Conservation (phyloP, 2,113 vertebrate species). For the Muntiacus muntjak region DNA sequence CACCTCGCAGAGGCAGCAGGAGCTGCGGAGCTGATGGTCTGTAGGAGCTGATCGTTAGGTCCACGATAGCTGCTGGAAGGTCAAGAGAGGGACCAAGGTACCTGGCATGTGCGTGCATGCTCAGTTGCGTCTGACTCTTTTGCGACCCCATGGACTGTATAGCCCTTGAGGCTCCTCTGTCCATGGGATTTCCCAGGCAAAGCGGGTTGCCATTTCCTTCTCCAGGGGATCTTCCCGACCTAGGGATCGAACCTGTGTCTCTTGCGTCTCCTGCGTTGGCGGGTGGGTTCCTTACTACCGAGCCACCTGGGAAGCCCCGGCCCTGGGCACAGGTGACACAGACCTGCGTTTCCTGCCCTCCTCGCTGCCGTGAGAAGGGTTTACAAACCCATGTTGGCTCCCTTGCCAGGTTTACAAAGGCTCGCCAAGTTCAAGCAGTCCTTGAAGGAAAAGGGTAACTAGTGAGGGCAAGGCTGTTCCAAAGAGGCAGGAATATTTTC, state of each 20-base stretch:
- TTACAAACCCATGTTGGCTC: neutral
- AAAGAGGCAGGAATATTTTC: neutral
- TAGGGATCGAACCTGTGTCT: neutral
- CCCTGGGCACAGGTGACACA: neutral
- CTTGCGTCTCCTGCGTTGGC: neutral
- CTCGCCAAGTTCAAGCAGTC: neutral
- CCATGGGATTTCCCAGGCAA: neutral
- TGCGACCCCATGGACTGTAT: neutral
- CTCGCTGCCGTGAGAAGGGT: neutral
- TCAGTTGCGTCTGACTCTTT: neutral
- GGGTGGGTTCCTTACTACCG: neutral
- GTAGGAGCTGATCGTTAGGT: neutral
- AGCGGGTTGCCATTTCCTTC: neutral
- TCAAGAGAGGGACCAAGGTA: neutral
- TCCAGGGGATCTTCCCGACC: neutral
- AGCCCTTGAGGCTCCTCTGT: neutral
- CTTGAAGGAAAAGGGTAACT: neutral
- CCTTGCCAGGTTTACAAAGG: neutral
- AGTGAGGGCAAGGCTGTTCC: neutral
- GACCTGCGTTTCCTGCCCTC: rapidly evolving
- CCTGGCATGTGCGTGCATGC: neutral
- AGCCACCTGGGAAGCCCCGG: neutral
- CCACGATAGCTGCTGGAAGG: rapidly evolving
- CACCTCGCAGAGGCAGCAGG: rapidly evolving
- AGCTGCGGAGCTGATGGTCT: too few species aligned